phyloP scores from a whole-genome alignment of 2,113 vertebrate genomes.

The Thymallus thymallus region DNA sequence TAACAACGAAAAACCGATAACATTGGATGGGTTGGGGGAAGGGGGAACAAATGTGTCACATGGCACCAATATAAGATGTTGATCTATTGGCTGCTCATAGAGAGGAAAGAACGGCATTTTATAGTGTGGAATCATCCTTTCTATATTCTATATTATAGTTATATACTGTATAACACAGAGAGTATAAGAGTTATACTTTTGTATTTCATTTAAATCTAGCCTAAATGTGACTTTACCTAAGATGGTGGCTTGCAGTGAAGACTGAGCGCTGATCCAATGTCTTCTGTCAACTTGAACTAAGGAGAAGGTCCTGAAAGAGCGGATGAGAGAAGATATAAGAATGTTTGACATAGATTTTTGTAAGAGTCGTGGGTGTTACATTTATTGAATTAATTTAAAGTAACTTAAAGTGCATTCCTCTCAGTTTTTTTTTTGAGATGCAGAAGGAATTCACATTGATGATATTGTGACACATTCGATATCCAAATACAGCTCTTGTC shows the following conservation, averaged over 20 bases:
- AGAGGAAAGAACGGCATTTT: not conserved
- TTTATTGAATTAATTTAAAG: not conserved
- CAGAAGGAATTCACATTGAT: too few relatives aligned
- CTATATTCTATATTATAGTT: not conserved
- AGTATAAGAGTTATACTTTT: too few relatives aligned
- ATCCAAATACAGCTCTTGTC: too few relatives aligned
- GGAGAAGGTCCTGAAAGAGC: not conserved
- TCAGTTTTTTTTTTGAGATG: not conserved
- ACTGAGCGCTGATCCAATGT: not conserved
- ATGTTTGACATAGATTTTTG: too few relatives aligned
- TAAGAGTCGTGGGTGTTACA: too few relatives aligned
- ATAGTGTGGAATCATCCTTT: not conserved
- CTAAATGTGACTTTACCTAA: not conserved
- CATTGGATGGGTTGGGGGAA: not conserved
- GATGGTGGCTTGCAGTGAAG: not conserved
- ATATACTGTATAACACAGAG: too few relatives aligned
- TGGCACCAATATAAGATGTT: not conserved
- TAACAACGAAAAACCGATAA: slow-evolving; percentile 25
- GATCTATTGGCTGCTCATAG: not conserved
- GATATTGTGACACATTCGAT: too few relatives aligned
- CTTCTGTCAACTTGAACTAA: not conserved
- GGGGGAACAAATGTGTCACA: not conserved
- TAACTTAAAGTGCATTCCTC: not conserved
- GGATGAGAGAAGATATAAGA: not conserved
- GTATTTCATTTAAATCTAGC: not conserved